Percentiles rank a stretch among this genome's conserved stretches.
Evolutionary conservation across 2,113 vertebrate genomes (phyloP).

Genomic region (Rostratula benghalensis): DNA sequence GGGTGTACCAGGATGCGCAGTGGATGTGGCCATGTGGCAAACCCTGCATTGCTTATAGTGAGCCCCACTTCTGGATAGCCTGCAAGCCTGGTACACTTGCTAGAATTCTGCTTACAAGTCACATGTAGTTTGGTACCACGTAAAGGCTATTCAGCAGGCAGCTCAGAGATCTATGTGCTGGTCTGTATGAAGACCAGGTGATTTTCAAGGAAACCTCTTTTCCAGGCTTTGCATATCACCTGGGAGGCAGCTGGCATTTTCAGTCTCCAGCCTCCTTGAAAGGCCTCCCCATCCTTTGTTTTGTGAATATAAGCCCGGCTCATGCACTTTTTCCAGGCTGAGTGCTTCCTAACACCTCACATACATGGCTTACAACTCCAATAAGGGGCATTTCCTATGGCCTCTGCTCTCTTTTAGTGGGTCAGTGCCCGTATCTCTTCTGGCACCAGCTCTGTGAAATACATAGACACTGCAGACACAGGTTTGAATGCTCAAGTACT

Average conservation of each 20-base stretch:
- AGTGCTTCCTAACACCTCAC: background rate
- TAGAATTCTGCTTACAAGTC: background rate
- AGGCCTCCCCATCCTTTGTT: background rate
- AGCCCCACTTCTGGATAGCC: background rate
- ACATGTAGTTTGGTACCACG: background rate
- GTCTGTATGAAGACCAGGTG: background rate
- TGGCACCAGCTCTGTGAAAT: background rate
- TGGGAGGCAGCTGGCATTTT: background rate
- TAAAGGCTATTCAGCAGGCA: background rate
- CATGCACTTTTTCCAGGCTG: background rate
- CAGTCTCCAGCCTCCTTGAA: background rate
- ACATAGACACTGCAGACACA: background rate
- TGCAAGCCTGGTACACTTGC: background rate
- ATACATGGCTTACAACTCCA: rapidly evolving
- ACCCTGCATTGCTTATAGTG: rapidly evolving
- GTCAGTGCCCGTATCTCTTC: background rate
- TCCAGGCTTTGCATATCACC: background rate
- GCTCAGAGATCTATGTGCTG: background rate
- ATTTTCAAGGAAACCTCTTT: background rate
- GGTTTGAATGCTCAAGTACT: background rate
- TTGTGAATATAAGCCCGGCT: background rate
- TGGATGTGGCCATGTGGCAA: background rate
- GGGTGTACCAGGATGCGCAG: rapidly evolving
- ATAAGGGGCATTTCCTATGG: background rate
- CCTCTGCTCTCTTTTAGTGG: background rate